A percentile compares a stretch with the other conserved stretches of the same genome.
These are phyloP conservation scores for Tychaedon coryphoeus DNA, from an alignment of 2,113 vertebrate genomes.

Conservation along the genomic window DNA sequence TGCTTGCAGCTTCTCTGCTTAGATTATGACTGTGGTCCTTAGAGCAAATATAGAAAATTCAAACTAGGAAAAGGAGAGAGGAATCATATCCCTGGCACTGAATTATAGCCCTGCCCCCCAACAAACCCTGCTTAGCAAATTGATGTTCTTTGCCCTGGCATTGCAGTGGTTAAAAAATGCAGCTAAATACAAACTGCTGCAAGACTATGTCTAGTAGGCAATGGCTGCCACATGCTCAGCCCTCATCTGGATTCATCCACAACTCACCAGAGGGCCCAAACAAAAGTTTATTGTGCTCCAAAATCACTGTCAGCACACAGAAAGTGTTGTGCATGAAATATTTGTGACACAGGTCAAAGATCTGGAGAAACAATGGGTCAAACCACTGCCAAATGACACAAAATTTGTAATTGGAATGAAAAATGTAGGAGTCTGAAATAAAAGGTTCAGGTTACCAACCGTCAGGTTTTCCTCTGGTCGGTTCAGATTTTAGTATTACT, in stretches of 20 bases:
- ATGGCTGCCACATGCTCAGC: background rate
- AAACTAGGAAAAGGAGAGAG: background rate
- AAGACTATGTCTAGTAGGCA: background rate
- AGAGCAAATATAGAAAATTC: background rate
- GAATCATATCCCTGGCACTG: background rate
- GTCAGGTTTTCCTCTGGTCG: background rate
- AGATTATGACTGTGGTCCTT: background rate
- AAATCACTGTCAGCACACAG: background rate
- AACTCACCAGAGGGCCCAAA: background rate
- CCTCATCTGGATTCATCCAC: background rate
- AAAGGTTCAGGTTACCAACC: background rate
- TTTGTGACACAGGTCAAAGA: background rate
- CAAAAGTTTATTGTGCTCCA: background rate
- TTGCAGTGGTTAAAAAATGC: background rate
- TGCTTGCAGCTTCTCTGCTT: background rate
- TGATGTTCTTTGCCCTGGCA: background rate
- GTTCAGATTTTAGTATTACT: background rate
- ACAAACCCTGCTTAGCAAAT: background rate
- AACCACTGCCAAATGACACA: background rate
- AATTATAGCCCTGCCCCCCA: background rate
- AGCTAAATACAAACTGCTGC: background rate
- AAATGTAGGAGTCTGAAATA: background rate
- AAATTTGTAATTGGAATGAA: background rate
- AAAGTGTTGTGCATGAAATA: background rate
- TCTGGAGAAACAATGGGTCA: background rate